Percentiles rank a stretch among this genome's conserved stretches.
Conservation (phyloP, 2,888 invertebrate species). For the Drosophila nigricruria region DNA sequence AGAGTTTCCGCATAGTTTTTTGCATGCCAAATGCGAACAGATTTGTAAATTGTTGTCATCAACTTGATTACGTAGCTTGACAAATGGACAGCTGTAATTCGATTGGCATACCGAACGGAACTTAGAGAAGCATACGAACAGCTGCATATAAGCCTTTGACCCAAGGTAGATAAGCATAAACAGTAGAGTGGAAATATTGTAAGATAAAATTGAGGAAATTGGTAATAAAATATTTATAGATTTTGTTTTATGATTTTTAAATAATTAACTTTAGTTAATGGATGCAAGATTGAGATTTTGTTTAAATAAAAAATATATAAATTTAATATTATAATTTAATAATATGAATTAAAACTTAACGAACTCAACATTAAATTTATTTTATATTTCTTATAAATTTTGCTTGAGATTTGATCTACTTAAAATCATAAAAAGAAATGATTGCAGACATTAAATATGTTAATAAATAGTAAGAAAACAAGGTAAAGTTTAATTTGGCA, state of each 20-base stretch:
- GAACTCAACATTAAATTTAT: not conserved
- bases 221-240: not conserved
- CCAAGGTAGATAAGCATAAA: not conserved
- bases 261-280: not conserved
- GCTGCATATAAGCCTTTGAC: not conserved
- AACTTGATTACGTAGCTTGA: constrained; percentile 46
- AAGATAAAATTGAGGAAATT: not conserved
- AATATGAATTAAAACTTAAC: not conserved
- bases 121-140: not conserved
- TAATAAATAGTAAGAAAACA: too few relatives aligned
- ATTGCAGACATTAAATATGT: not conserved
- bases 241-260: not conserved
- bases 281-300: not conserved
- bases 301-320: not conserved
- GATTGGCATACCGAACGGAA: constrained; percentile 8
- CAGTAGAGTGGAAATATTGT: not conserved
- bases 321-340: not conserved
- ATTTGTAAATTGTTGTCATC: constrained; percentile 56
- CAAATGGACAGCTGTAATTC: constrained; percentile 32
- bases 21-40: constrained; percentile 49
- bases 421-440: not conserved
- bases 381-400: not conserved
- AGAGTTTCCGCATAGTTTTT: constrained; percentile 72
- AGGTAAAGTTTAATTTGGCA: too few relatives aligned
- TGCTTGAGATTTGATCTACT: not conserved